phyloP scores from a whole-genome alignment of 2,888 invertebrate genomes.

The Ptilodon capucinus region DNA sequence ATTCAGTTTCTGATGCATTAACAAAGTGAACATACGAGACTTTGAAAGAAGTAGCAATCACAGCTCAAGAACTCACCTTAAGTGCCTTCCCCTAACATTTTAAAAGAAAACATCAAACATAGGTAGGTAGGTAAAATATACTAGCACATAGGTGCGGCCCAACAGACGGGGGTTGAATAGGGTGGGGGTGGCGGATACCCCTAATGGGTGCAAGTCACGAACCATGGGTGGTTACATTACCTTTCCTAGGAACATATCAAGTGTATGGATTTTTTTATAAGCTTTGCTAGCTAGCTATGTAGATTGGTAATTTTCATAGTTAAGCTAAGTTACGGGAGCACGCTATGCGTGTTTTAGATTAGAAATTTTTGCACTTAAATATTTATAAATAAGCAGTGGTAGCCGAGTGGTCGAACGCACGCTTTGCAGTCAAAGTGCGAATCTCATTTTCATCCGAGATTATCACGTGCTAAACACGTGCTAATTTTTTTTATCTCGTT shows the following conservation, averaged over 20 bases:
- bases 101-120: conserved; percentile 40
- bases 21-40: too few species aligned
- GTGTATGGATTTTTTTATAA: conserved; percentile 27
- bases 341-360: conserved; percentile 41
- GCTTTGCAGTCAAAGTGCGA: too few species aligned
- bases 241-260: conserved; percentile 41
- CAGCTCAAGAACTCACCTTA: conserved; percentile 3
- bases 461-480: too few species aligned
- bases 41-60: neutral
- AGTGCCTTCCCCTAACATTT: conserved; percentile 17
- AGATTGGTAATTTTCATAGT: conserved; percentile 8
- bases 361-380: neutral
- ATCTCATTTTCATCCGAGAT: too few species aligned
- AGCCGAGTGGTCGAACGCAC: too few species aligned
- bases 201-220: conserved; percentile 76
- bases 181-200: conserved; percentile 57
- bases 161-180: conserved; percentile 50
- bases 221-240: conserved; percentile 59
- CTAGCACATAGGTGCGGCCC: conserved; percentile 46
- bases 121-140: too few species aligned
- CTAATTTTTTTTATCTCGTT: too few species aligned
- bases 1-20: too few species aligned
- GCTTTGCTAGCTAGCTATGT: neutral
- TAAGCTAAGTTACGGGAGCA: conserved; percentile 32
- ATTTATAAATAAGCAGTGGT: neutral